These are phyloP conservation scores for Drosophila suzukii DNA, from an alignment of 1,140 invertebrate genomes.

Conservation along the genomic window DNA sequence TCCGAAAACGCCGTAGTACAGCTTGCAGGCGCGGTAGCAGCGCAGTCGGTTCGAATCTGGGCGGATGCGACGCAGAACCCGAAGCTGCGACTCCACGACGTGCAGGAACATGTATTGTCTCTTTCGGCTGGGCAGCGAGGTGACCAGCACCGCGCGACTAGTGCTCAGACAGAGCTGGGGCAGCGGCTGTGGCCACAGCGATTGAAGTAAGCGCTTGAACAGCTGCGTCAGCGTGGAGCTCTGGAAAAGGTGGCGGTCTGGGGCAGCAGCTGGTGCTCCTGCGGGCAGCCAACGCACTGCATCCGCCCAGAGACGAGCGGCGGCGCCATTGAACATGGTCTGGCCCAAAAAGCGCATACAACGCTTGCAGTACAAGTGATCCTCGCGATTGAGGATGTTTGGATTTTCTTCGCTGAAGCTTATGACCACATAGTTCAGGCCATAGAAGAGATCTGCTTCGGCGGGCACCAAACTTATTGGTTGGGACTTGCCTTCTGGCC, in stretches of 20 bases:
- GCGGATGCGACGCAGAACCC: slow-evolving; percentile 48
- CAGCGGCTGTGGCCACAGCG: slow-evolving; percentile 42
- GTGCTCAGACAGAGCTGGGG: slow-evolving; percentile 25
- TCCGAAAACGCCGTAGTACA: slow-evolving; percentile 47
- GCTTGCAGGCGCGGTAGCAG: slow-evolving; percentile 50
- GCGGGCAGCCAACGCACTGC: slow-evolving; percentile 35
- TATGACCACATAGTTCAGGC: slow-evolving; percentile 68
- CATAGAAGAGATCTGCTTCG: slow-evolving; percentile 61
- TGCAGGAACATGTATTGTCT: slow-evolving; percentile 65
- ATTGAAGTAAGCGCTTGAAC: slow-evolving; percentile 42
- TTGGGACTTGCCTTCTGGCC: not conserved
- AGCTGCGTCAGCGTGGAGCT: slow-evolving; percentile 51
- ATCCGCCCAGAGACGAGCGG: slow-evolving; percentile 72
- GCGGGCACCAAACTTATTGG: slow-evolving; percentile 49
- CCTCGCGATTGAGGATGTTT: slow-evolving; percentile 16
- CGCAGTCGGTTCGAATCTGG: slow-evolving; percentile 18
- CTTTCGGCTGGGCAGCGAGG: slow-evolving; percentile 48
- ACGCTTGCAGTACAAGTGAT: slow-evolving; percentile 65
- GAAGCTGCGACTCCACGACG: slow-evolving; percentile 64
- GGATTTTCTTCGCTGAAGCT: slow-evolving; percentile 8
- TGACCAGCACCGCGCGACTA: slow-evolving; percentile 49
- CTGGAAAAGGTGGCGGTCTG: slow-evolving; percentile 45
- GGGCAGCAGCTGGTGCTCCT: not conserved
- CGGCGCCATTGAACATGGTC: slow-evolving; percentile 42
- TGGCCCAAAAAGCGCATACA: slow-evolving; percentile 64